Conservation (phyloP, 2,113 vertebrate species). For the Chionomys nivalis region DNA sequence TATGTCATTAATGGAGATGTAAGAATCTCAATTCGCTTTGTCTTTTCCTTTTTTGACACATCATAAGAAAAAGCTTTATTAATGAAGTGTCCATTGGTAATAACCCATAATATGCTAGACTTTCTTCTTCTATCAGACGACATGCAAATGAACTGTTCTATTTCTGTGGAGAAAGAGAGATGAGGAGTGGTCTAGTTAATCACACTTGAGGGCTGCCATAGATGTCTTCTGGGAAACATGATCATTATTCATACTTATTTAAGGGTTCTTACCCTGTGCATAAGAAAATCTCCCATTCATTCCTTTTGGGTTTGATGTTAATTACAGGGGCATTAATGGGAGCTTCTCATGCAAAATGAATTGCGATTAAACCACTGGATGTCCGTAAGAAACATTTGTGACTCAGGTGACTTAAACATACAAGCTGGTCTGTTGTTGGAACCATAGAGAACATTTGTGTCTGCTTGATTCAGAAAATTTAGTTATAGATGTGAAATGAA, state of each 20-base stretch:
- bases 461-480: neutral
- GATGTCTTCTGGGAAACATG: slow-evolving; percentile 81
- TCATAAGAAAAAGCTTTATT: slow-evolving; percentile 71
- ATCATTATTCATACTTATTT: slow-evolving; percentile 81
- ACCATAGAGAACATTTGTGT: neutral
- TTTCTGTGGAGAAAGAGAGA: slow-evolving; percentile 70
- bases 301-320: slow-evolving; percentile 74
- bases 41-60: slow-evolving; percentile 73
- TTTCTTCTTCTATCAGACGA: slow-evolving; percentile 74
- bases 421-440: neutral
- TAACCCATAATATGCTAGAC: slow-evolving; percentile 78
- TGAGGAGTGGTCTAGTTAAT: slow-evolving; percentile 79
- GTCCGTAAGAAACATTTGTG: neutral
- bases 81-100: slow-evolving; percentile 76
- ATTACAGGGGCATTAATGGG: slow-evolving; percentile 77
- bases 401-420: slow-evolving; percentile 12
- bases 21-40: slow-evolving; percentile 68
- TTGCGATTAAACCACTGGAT: slow-evolving; percentile 42
- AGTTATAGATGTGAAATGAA: neutral
- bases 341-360: slow-evolving; percentile 73
- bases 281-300: slow-evolving; percentile 76
- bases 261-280: slow-evolving; percentile 74
- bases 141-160: slow-evolving; percentile 79
- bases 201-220: slow-evolving; percentile 78
- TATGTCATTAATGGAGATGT: slow-evolving; percentile 67